Conservation (phyloP, 2,797 vertebrate species). For the Myotis daubentonii region DNA sequence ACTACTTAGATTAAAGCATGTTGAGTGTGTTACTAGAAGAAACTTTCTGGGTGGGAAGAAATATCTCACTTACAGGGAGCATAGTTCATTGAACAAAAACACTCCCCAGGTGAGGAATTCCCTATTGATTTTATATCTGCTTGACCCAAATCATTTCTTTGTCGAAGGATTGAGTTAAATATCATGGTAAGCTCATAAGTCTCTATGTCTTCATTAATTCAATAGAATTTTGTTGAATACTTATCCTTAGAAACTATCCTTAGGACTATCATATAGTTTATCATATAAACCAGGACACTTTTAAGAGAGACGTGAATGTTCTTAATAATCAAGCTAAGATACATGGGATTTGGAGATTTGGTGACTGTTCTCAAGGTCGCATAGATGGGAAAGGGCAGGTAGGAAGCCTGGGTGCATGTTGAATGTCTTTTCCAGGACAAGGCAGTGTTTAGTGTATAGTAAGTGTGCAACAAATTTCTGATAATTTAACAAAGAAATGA, state of each 20-base stretch:
- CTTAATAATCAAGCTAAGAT: not conserved
- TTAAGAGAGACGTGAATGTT: not conserved
- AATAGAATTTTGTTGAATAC: not conserved
- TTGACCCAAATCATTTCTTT: not conserved
- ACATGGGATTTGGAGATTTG: not conserved
- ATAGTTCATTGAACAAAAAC: not conserved
- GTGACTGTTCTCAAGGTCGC: not conserved
- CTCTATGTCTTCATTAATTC: not conserved
- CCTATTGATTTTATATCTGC: not conserved
- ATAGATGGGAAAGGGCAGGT: not conserved
- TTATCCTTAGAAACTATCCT: not conserved
- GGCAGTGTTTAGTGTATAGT: not conserved
- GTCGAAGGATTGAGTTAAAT: not conserved
- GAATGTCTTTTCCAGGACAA: not conserved
- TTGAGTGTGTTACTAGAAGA: not conserved
- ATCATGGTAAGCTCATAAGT: not conserved
- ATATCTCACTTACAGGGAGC: not conserved
- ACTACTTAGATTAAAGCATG: accelerated
- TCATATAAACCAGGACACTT: not conserved
- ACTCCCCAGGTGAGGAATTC: not conserved
- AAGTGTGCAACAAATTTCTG: not conserved
- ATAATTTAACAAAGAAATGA: not conserved
- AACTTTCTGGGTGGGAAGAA: not conserved
- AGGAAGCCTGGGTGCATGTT: not conserved
- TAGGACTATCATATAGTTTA: not conserved